These are phyloP conservation scores for Microtus oregoni DNA, from an alignment of 2,113 vertebrate species.

Conservation along the genomic window DNA sequence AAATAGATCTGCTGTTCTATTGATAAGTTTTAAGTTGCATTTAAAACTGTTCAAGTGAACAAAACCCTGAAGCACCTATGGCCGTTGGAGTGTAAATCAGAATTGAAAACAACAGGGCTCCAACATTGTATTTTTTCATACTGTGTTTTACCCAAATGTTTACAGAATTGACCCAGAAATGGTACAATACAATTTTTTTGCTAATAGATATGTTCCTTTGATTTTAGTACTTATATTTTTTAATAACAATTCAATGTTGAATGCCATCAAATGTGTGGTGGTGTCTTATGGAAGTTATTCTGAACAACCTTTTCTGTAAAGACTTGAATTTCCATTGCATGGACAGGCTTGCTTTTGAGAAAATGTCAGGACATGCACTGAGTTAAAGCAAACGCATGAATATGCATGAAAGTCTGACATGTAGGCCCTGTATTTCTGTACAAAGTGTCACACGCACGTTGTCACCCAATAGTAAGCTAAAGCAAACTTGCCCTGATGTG, in stretches of 20 bases:
- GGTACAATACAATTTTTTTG: not conserved
- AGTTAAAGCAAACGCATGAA: not conserved
- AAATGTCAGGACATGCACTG: not conserved
- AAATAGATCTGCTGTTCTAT: not conserved
- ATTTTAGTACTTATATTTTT: not conserved
- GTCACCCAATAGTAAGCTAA: not conserved
- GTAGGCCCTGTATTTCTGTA: not conserved
- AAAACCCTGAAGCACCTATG: not conserved
- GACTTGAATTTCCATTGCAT: not conserved
- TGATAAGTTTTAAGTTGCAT: not conserved
- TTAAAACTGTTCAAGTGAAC: not conserved
- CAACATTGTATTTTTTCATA: accelerated
- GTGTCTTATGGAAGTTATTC: not conserved
- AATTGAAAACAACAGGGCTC: not conserved
- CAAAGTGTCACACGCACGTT: accelerated
- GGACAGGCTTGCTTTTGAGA: not conserved
- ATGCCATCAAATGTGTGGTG: not conserved
- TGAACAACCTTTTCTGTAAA: not conserved
- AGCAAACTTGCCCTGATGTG: not conserved
- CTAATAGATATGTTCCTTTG: not conserved
- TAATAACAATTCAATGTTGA: not conserved
- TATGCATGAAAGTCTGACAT: not conserved
- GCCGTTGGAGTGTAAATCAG: accelerated
- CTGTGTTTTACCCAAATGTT: not conserved
- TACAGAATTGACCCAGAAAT: not conserved